phyloP scores from a whole-genome alignment of 2,113 vertebrate genomes.

The Hydrolagus affinis region DNA sequence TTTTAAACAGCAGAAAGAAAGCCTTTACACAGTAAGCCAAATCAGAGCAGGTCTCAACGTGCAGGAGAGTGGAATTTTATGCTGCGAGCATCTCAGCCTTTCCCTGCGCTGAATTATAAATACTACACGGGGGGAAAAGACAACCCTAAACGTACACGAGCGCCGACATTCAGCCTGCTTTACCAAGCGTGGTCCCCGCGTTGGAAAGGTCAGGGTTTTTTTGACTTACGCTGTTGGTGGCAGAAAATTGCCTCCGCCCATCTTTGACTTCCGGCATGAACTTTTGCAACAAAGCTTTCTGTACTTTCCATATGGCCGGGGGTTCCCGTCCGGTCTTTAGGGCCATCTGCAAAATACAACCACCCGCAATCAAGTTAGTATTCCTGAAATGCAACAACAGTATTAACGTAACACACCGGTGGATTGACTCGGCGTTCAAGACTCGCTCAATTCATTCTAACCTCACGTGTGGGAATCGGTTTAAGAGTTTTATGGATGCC shows the following conservation, averaged over 20 bases:
- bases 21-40: too few relatives aligned
- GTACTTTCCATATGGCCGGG: conserved; percentile 97
- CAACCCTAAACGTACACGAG: neutral
- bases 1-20: too few relatives aligned
- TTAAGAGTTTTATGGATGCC: too few relatives aligned
- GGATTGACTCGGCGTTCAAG: too few relatives aligned
- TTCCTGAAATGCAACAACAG: neutral
- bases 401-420: too few relatives aligned
- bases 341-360: conserved; percentile 67
- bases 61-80: too few relatives aligned
- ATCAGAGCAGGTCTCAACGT: too few relatives aligned
- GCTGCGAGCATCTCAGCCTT: too few relatives aligned
- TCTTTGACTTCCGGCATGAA: conserved; percentile 94
- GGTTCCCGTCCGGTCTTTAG: conserved; percentile 81
- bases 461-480: too few relatives aligned
- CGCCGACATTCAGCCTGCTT: neutral
- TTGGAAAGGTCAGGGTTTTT: neutral
- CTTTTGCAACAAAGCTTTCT: conserved; percentile 94
- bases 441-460: too few relatives aligned
- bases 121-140: neutral
- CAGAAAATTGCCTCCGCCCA: conserved; percentile 86
- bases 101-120: too few relatives aligned
- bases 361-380: neutral
- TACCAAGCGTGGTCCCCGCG: neutral
- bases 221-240: conserved; percentile 89